A percentile compares a stretch with the other conserved stretches of the same genome.
Evolutionary conservation across 2,797 vertebrate genomes (phyloP).

Genomic region (Rousettus madagascariensis): DNA sequence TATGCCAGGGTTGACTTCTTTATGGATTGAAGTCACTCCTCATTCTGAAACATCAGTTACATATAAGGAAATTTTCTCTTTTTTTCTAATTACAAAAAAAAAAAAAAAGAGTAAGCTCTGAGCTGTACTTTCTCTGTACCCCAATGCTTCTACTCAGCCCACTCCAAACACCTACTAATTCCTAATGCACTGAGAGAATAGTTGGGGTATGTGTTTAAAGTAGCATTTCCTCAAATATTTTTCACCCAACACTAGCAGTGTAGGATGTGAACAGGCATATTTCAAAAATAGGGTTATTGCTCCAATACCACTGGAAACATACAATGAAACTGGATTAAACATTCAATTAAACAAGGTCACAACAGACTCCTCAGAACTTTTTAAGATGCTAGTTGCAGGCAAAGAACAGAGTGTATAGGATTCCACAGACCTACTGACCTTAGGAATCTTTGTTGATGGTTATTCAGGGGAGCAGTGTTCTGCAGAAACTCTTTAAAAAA

Average conservation of each 20-base stretch:
- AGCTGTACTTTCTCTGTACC: neutral
- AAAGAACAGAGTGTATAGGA: neutral
- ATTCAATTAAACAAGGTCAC: neutral
- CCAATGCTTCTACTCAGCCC: neutral
- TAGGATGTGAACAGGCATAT: neutral
- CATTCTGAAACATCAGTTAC: constrained; percentile 1
- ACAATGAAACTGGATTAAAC: neutral
- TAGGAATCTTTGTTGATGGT: neutral
- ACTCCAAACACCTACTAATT: neutral
- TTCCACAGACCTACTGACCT: neutral
- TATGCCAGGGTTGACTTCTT: neutral
- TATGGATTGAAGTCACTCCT: neutral
- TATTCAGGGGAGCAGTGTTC: neutral
- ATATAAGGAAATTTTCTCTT: neutral
- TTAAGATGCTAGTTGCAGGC: neutral
- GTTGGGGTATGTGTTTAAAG: neutral
- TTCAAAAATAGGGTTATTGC: neutral
- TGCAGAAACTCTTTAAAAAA: neutral
- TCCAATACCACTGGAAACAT: neutral
- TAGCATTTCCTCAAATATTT: neutral
- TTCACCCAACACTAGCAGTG: neutral
- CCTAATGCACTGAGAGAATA: neutral
- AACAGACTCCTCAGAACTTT: neutral
- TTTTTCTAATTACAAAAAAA: neutral
- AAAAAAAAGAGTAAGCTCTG: neutral